Evolutionary conservation across 2,113 vertebrate species (phyloP).

Genomic region (Smithornis capensis): DNA sequence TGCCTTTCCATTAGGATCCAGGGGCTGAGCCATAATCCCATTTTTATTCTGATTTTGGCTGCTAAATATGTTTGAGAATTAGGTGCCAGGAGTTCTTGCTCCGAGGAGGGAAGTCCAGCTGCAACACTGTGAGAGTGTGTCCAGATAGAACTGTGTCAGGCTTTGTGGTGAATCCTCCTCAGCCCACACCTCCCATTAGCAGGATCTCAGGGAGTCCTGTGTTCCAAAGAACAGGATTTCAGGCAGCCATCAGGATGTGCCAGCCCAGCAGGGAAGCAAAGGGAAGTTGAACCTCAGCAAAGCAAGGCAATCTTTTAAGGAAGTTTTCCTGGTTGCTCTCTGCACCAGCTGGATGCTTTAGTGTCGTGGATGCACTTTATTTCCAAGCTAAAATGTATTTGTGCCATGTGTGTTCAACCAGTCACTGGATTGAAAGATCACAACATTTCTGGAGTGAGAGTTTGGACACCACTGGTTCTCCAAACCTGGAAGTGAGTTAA

Average conservation of each 20-base stretch:
- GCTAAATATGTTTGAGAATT: background rate
- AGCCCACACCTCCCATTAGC: background rate
- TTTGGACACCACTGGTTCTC: constrained; percentile 34
- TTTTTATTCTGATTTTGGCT: background rate
- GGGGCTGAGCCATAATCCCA: background rate
- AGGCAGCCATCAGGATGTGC: background rate
- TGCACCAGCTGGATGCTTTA: background rate
- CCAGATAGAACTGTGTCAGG: background rate
- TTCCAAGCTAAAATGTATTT: background rate
- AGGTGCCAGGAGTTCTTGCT: background rate
- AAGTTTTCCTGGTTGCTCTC: background rate
- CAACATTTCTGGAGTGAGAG: constrained; percentile 18
- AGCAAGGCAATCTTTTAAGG: background rate
- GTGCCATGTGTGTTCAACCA: background rate
- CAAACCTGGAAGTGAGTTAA: background rate
- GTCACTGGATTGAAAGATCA: constrained; percentile 3
- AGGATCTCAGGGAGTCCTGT: background rate
- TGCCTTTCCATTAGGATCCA: background rate
- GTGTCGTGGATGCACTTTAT: background rate
- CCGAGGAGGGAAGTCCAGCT: background rate
- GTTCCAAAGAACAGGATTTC: background rate
- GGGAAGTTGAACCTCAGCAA: background rate
- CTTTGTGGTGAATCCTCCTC: background rate
- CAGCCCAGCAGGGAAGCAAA: background rate
- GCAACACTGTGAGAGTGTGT: background rate